These are phyloP conservation scores for Litoditis marina DNA, from an alignment of 2,888 invertebrate genomes.

Conservation along the genomic window DNA sequence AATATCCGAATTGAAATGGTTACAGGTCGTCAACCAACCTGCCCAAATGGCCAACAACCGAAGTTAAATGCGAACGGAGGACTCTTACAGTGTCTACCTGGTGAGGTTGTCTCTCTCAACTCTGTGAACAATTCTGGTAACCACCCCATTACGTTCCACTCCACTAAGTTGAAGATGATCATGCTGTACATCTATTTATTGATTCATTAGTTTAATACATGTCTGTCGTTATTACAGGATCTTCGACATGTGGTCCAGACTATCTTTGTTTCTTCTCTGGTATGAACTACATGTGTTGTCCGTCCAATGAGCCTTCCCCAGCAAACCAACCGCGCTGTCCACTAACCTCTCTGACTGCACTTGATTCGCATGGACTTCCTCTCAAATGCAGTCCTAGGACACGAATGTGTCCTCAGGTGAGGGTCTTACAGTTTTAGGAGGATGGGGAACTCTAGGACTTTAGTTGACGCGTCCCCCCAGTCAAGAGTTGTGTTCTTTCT, in stretches of 20 bases:
- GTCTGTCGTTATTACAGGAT: no score
- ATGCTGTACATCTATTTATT: background rate
- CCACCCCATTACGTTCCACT: no score
- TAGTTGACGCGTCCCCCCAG: no score
- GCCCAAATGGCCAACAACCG: slow-evolving; percentile 55
- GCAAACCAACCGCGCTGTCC: slow-evolving; percentile 48
- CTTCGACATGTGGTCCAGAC: slow-evolving; percentile 49
- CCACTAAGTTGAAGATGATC: no score
- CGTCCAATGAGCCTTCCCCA: slow-evolving; percentile 49
- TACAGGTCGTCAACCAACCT: slow-evolving; percentile 42
- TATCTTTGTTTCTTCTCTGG: slow-evolving; percentile 60
- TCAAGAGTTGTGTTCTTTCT: no score
- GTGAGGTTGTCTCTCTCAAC: slow-evolving; percentile 20
- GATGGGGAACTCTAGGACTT: no score
- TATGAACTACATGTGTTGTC: slow-evolving; percentile 60
- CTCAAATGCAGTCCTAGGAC: slow-evolving; percentile 39
- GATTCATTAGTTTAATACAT: slow-evolving; percentile 21
- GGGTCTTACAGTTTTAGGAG: no score
- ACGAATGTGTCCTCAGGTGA: slow-evolving; percentile 45
- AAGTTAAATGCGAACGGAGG: slow-evolving; percentile 41
- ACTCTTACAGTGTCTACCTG: slow-evolving; percentile 56
- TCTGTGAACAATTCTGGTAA: background rate
- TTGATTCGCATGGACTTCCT: slow-evolving; percentile 45
- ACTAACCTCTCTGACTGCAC: slow-evolving; percentile 40
- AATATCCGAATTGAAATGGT: no score